Evolutionary conservation across 2,113 vertebrate genomes (phyloP), one percentile per base, ranked within the genome.

Genomic region (Myiopsitta monachus): DNA sequence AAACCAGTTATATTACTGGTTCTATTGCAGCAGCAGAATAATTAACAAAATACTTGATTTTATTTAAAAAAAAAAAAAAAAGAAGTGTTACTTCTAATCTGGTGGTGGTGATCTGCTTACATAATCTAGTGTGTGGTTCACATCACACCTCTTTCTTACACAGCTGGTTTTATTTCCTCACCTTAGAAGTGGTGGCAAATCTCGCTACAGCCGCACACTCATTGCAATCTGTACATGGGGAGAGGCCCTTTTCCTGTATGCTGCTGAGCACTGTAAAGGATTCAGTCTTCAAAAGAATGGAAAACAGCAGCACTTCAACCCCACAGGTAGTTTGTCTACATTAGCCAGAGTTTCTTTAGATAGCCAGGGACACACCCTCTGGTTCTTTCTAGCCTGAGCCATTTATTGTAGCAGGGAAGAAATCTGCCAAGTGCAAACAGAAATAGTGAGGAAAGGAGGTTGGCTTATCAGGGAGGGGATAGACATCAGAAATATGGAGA

Each of bases 251-350:
- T 46, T 46, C 44, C 16, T 3, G 6, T 3, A 8, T n/a, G 39
- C 61, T 46, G 67, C 8, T 10, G 61, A 52, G 75, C 6, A 0
- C 77, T 19, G 46, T 31, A 31, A 38, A 62, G 36, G 36, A 27
- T n/a, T 31, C 38, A 67, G 41, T n/a, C 75, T 76, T 36, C 38
- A n/a, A 33, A 70, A 36, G 1, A 1, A 18, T 6, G n/a, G 39
- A 26, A 10, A 57, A 52, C 44, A 72, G 51, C 66, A 78, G 62
- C 38, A 30, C 49, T 59, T 39, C 24, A 6, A 24, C n/a, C 27
- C 1, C 3, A 2, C 41, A 33, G 24, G 3, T 11, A 7, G 59
- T 26, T 54, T 9, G 54, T 17, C 43, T 38, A 2, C 11, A 1
- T 28, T 17, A 28, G 28, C 51, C 10, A 4, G 51, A 12, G 24